phyloP scores from a whole-genome alignment of 2,888 invertebrate genomes.

The Dicyrtoma fusca region DNA sequence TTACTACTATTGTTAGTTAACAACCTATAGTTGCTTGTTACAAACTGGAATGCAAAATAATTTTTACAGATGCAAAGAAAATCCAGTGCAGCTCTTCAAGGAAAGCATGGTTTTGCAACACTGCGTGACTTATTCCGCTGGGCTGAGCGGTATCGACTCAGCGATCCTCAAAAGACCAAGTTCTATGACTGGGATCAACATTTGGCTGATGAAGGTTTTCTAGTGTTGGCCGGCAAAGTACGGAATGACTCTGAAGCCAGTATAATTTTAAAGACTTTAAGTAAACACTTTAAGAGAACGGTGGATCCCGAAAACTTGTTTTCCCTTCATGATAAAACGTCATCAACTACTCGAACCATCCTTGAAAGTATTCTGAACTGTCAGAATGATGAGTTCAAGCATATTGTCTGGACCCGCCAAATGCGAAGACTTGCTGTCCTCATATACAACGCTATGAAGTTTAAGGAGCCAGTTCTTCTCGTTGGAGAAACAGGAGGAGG shows the following conservation, averaged over 20 bases:
- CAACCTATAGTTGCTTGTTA: too few species aligned
- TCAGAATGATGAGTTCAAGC: slow-evolving; percentile 65
- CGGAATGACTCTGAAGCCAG: slow-evolving; percentile 78
- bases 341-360: slow-evolving; percentile 74
- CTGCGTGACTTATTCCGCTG: slow-evolving; percentile 93
- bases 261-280: slow-evolving; percentile 78
- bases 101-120: slow-evolving; percentile 89
- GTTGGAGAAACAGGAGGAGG: slow-evolving; percentile 99
- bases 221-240: slow-evolving; percentile 91
- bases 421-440: slow-evolving; percentile 74
- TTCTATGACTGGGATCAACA: slow-evolving; percentile 97
- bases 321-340: slow-evolving; percentile 64
- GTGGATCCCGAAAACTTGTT: slow-evolving; percentile 54
- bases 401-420: slow-evolving; percentile 93
- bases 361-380: slow-evolving; percentile 66
- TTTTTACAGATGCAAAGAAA: slow-evolving; percentile 69
- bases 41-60: too few species aligned
- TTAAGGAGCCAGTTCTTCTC: slow-evolving; percentile 89
- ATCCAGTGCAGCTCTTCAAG: slow-evolving; percentile 85
- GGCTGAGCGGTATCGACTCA: slow-evolving; percentile 89
- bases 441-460: slow-evolving; percentile 78
- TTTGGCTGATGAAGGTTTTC: slow-evolving; percentile 92
- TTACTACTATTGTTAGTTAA: too few species aligned
- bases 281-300: slow-evolving; percentile 74
- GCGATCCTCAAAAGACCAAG: slow-evolving; percentile 65